These are phyloP conservation scores for Camponotus fellah DNA, from an alignment of 2,888 invertebrate species.

Conservation along the genomic window DNA sequence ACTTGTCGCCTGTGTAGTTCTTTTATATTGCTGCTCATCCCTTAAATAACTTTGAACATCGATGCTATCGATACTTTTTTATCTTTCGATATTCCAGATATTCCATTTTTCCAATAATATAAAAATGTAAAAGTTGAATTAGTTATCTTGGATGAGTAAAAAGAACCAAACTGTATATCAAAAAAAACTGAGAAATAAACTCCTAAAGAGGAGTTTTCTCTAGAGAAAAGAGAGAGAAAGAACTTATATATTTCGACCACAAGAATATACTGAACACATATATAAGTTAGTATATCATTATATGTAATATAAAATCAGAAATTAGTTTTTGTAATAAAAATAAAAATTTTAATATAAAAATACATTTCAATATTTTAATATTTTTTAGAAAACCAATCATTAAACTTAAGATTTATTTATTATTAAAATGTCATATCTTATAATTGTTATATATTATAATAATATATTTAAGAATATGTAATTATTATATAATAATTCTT, in stretches of 20 bases:
- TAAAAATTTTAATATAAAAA: no score
- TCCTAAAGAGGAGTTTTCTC: constrained; percentile 14
- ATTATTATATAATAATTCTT: neutral
- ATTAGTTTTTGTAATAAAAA: no score
- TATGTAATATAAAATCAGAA: no score
- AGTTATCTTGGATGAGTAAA: constrained; percentile 25
- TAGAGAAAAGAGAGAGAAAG: neutral
- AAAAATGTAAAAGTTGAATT: constrained; percentile 30
- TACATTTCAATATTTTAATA: no score
- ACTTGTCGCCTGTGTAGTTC: neutral
- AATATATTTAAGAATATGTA: no score
- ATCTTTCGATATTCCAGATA: constrained; percentile 14
- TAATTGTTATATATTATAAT: no score
- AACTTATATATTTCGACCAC: neutral
- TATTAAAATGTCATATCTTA: no score
- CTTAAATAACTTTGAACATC: constrained; percentile 31
- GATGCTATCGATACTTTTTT: constrained; percentile 22
- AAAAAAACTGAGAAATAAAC: constrained; percentile 17
- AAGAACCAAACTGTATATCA: constrained; percentile 13
- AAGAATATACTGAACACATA: neutral
- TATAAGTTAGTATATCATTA: no score
- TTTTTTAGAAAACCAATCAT: no score
- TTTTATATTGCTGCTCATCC: constrained; percentile 1
- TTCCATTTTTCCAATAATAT: constrained; percentile 43
- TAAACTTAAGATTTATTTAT: no score